These are phyloP conservation scores for Micropoecilia bifurca DNA, from an alignment of 2,797 vertebrate species.

Conservation along the genomic window DNA sequence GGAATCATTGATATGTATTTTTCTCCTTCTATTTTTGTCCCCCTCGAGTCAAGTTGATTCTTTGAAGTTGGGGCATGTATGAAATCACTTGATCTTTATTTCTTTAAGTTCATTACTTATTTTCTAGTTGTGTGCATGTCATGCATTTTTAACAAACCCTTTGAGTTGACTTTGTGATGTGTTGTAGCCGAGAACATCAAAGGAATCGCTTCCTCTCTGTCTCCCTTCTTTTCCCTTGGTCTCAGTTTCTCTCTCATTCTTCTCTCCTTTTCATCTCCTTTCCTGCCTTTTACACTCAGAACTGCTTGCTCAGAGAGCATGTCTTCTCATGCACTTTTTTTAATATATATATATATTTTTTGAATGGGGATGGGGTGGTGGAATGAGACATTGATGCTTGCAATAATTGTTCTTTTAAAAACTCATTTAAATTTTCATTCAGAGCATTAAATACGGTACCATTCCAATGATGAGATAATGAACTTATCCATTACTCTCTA, in stretches of 20 bases:
- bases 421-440: slow-evolving; percentile 48
- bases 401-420: slow-evolving; percentile 37
- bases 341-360: too few relatives aligned
- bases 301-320: slow-evolving; percentile 41
- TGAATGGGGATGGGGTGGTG: slow-evolving; percentile 14
- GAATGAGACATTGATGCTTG: slow-evolving; percentile 23
- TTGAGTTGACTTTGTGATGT: slow-evolving; percentile 96
- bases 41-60: slow-evolving; percentile 86
- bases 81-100: slow-evolving; percentile 96
- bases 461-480: slow-evolving; percentile 51
- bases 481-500: slow-evolving; percentile 65
- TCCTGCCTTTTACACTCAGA: slow-evolving; percentile 49
- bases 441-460: slow-evolving; percentile 52
- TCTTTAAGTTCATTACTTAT: slow-evolving; percentile 95
- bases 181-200: slow-evolving; percentile 93
- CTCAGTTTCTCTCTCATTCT: slow-evolving; percentile 53
- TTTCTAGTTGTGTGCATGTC: slow-evolving; percentile 93
- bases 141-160: slow-evolving; percentile 99
- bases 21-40: slow-evolving; percentile 66
- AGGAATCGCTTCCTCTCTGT: slow-evolving; percentile 66
- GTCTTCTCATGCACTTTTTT: slow-evolving; percentile 49
- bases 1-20: slow-evolving; percentile 77
- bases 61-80: slow-evolving; percentile 93
- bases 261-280: slow-evolving; percentile 68
- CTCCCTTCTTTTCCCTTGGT: slow-evolving; percentile 21